These are phyloP conservation scores for Epinephelus malabaricus DNA, from an alignment of 2,797 vertebrate species.

Conservation along the genomic window DNA sequence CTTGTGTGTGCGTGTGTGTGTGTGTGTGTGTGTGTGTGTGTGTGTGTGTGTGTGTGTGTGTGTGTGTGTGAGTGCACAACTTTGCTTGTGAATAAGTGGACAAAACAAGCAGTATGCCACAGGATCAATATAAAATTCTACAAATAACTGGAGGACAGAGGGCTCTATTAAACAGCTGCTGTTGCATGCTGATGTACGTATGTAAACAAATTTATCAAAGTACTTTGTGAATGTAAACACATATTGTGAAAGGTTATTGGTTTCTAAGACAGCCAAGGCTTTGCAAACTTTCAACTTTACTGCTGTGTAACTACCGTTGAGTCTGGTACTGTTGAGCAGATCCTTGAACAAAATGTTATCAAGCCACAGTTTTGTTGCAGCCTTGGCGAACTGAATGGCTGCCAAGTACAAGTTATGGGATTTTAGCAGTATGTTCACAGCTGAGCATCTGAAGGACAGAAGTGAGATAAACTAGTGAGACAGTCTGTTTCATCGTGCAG, in stretches of 20 bases:
- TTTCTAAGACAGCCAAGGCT: background rate
- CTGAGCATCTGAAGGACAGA: conserved; percentile 16
- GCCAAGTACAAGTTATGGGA: conserved; percentile 35
- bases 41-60: background rate
- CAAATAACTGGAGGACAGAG: conserved; percentile 8
- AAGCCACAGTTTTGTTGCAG: conserved; percentile 10
- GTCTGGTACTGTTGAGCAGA: background rate
- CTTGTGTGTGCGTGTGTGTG: background rate
- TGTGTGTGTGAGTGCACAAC: background rate
- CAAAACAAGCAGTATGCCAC: conserved; percentile 1
- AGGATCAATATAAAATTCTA: conserved; percentile 17
- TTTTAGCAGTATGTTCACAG: conserved; percentile 21
- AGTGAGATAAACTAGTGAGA: conserved; percentile 4
- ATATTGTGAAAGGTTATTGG: background rate
- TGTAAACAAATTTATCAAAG: background rate
- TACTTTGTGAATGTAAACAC: background rate
- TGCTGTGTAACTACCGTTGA: background rate
- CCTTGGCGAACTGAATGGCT: conserved; percentile 13
- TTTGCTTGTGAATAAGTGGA: background rate
- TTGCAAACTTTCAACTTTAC: background rate
- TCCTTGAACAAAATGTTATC: conserved; percentile 31
- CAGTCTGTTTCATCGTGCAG: background rate
- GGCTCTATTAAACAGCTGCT: background rate
- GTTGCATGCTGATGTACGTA: background rate
- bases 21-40: background rate